Conservation (phyloP, 1,140 invertebrate species). For the Musca domestica region DNA sequence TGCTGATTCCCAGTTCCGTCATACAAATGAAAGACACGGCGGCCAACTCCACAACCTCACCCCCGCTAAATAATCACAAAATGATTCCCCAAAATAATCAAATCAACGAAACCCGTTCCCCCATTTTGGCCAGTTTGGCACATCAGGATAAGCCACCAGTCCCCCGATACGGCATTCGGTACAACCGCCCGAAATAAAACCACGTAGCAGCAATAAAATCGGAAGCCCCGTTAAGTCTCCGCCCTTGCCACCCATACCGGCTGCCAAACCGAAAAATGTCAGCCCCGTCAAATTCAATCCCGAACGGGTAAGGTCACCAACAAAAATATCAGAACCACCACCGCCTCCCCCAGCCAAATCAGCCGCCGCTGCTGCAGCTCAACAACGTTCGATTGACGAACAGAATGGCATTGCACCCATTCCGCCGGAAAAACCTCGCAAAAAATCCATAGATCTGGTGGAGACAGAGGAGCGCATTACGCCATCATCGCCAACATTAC, state of each 20-base stretch:
- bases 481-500: constrained; percentile 31
- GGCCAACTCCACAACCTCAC: constrained; percentile 17
- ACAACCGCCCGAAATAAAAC: constrained; percentile 48
- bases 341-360: constrained; percentile 46
- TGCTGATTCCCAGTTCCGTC: constrained; percentile 37
- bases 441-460: constrained; percentile 50
- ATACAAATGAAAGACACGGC: constrained; percentile 25
- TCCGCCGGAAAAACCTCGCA: constrained; percentile 48
- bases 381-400: constrained; percentile 36
- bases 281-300: constrained; percentile 44
- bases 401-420: constrained; percentile 32
- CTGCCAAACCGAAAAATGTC: constrained; percentile 47
- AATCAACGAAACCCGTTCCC: constrained; percentile 15
- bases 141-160: constrained; percentile 36
- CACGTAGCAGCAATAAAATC: constrained; percentile 42
- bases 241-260: constrained; percentile 51
- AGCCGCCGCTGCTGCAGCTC: constrained; percentile 42
- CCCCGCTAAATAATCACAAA: constrained; percentile 14
- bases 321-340: constrained; percentile 38
- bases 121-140: constrained; percentile 22
- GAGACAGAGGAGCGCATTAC: constrained; percentile 39
- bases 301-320: constrained; percentile 37
- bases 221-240: constrained; percentile 51
- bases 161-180: constrained; percentile 36
- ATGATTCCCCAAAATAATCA: constrained; percentile 26